These are phyloP conservation scores for Habropoda laboriosa DNA, from an alignment of 1,140 invertebrate genomes.

Conservation along the genomic window DNA sequence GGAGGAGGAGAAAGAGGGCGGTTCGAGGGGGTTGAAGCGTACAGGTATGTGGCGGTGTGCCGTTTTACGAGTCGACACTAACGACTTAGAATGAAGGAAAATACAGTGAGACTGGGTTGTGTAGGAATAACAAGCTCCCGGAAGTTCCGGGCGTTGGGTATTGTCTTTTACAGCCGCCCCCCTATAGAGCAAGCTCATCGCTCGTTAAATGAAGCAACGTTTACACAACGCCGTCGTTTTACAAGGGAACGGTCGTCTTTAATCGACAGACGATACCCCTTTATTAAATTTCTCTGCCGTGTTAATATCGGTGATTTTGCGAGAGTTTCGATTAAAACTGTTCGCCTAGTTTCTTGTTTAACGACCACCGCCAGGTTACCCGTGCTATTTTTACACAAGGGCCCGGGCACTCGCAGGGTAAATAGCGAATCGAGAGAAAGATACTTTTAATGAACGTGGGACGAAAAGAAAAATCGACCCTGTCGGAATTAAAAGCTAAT, in stretches of 20 bases:
- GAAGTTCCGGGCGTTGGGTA: constrained; percentile 42
- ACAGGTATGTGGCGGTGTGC: constrained; percentile 36
- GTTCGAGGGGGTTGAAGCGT: background rate
- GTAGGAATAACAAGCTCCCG: constrained; percentile 12
- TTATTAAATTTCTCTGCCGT: constrained; percentile 3
- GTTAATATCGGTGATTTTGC: background rate
- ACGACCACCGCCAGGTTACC: too few species aligned
- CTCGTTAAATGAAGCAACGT: constrained; percentile 2
- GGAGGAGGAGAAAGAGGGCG: background rate
- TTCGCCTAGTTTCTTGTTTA: too few species aligned
- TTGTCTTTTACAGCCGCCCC: constrained; percentile 39
- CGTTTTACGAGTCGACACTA: constrained; percentile 59
- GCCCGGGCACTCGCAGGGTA: too few species aligned
- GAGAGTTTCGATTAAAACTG: background rate
- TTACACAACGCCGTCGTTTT: background rate
- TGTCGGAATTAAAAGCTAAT: too few species aligned
- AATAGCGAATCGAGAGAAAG: too few species aligned
- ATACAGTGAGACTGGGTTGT: constrained; percentile 42
- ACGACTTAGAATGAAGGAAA: constrained; percentile 61
- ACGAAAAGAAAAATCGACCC: too few species aligned
- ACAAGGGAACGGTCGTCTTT: constrained; percentile 1
- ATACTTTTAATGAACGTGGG: too few species aligned
- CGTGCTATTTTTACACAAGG: background rate
- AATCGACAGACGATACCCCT: background rate
- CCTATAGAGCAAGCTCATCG: too few species aligned